Percentiles rank a stretch among this genome's conserved stretches.
These are phyloP conservation scores for Strix uralensis DNA, from an alignment of 2,113 vertebrate species.

Conservation along the genomic window DNA sequence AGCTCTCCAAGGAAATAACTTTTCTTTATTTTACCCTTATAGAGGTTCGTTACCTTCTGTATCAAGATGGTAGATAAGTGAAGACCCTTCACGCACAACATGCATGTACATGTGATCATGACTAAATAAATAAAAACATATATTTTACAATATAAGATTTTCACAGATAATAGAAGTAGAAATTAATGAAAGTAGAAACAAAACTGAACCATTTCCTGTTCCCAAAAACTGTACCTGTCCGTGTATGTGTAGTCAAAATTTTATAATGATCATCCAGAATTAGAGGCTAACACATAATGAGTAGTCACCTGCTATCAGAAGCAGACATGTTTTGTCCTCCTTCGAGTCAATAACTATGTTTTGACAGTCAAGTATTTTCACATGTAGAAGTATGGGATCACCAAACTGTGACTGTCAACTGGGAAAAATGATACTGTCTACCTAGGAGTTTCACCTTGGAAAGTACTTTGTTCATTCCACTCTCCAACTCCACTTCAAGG, in stretches of 20 bases:
- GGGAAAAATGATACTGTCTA: background rate
- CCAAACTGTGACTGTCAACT: background rate
- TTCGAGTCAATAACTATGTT: background rate
- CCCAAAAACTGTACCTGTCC: background rate
- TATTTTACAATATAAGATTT: background rate
- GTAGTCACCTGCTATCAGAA: background rate
- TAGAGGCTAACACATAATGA: background rate
- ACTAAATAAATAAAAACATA: background rate
- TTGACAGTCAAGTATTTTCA: background rate
- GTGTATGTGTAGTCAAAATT: background rate
- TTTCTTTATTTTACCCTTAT: background rate
- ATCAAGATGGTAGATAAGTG: background rate
- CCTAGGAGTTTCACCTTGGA: background rate
- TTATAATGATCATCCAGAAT: background rate
- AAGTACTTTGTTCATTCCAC: background rate
- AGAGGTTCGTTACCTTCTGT: background rate
- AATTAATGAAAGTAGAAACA: background rate
- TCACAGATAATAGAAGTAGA: background rate
- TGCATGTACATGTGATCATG: rapidly evolving
- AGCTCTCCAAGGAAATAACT: background rate
- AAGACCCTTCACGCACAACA: background rate
- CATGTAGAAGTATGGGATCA: background rate
- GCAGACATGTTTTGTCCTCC: background rate
- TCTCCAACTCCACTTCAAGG: background rate
- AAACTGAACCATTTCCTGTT: background rate